phyloP scores from a whole-genome alignment of 2,113 vertebrate genomes.

The Thamnaconus septentrionalis region DNA sequence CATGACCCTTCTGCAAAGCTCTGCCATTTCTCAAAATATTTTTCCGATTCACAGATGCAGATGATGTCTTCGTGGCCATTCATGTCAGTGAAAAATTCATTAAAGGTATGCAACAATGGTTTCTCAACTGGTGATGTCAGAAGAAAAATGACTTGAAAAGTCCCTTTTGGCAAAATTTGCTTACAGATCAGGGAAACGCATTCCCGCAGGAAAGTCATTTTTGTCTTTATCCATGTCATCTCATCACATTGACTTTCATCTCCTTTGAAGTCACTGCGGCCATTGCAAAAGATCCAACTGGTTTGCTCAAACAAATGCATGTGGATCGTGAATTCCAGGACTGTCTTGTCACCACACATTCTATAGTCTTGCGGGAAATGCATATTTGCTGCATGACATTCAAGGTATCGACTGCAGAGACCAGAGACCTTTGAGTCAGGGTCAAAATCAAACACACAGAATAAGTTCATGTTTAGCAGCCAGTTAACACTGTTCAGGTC shows the following conservation, averaged over 20 bases:
- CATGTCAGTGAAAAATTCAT: conserved; percentile 83
- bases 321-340: conserved; percentile 57
- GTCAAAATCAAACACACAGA: conserved; percentile 86
- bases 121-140: conserved; percentile 76
- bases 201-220: conserved; percentile 75
- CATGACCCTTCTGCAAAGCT: conserved; percentile 73
- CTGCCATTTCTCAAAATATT: conserved; percentile 75
- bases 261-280: conserved; percentile 76
- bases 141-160: conserved; percentile 81
- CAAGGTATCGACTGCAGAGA: conserved; percentile 72
- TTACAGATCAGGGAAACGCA: conserved; percentile 79
- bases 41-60: conserved; percentile 77
- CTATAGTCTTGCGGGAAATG: conserved; percentile 78
- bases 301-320: conserved; percentile 78
- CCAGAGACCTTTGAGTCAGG: conserved; percentile 77
- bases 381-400: conserved; percentile 69
- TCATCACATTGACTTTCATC: conserved; percentile 75
- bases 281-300: conserved; percentile 88
- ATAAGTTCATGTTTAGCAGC: conserved; percentile 77
- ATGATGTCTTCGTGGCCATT: conserved; percentile 78
- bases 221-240: conserved; percentile 79
- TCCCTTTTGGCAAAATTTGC: conserved; percentile 72
- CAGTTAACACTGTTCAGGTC: conserved; percentile 73
- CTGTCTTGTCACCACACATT: conserved; percentile 44
- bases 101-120: conserved; percentile 78